Evolutionary conservation across 2,113 vertebrate genomes (phyloP), one percentile per base, ranked within the genome.

Genomic region (Taurulus bubalis): DNA sequence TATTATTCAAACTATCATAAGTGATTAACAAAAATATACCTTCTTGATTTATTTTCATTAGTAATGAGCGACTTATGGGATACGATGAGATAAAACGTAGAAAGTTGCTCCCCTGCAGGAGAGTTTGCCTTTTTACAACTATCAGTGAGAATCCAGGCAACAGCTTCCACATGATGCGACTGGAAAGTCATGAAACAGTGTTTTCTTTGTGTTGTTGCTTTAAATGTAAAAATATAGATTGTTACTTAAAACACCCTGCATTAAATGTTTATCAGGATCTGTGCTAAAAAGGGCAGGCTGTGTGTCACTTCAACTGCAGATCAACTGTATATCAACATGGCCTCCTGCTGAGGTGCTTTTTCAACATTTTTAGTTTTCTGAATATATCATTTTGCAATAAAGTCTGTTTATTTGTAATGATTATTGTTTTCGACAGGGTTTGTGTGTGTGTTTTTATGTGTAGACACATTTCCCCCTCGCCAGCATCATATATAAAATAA

Each of bases 401-500:
- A 40, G 4, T 68, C 6, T 28, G 16, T 49, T 38, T 60, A 26
- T 45, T 36, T 62, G 24, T 53, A 42, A 63, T 55, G n/a, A 68
- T 28, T 77, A 42, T 59, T 65, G 40, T 59, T 40, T 60, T 38
- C 59, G 28, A 56, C 20, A 42, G 18, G 4, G 16, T 1, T 24
- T 67, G n/a, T 42, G 34, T 14, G 56, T 62, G 28, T 51, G 42
- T 15, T 28, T 26, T 11, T 26, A 3, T 1, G n/a, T 65, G 36
- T 63, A 49, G 38, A 85, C 30, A 51, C 2, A 28, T 49, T 58
- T 40, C 45, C 10, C 30, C 7, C 26, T 60, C 1, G 0, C 36
- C 10, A 18, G 16, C 36, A 32, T 81, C 9, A 24, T 38, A 79
- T 10, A 8, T 15, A 66, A 58, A 78, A 71, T 63, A 4, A 24